Percentiles rank a stretch among this genome's conserved stretches.
Conservation (phyloP, 2,113 vertebrate genomes). For the Climacteris rufus region DNA sequence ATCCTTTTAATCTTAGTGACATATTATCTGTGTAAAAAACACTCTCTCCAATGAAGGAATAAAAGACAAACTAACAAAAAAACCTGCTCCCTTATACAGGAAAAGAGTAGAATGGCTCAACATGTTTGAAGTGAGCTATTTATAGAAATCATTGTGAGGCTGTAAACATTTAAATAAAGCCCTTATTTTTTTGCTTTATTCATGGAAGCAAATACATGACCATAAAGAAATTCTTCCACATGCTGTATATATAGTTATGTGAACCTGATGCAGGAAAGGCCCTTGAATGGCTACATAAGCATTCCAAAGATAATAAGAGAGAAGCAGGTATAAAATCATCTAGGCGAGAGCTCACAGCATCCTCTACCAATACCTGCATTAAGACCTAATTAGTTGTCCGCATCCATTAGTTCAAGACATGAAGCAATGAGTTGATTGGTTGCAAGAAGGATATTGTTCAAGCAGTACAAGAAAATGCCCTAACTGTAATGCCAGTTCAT, state of each 20-base stretch:
- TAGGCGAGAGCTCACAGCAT: neutral
- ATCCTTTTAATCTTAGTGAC: neutral
- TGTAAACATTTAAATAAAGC: neutral
- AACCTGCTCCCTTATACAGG: neutral
- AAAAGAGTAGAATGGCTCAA: neutral
- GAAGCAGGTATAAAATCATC: neutral
- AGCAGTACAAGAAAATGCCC: neutral
- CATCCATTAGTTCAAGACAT: neutral
- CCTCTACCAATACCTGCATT: neutral
- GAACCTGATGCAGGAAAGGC: neutral
- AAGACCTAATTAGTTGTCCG: fast-evolving
- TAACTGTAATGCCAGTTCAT: neutral
- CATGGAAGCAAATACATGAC: neutral
- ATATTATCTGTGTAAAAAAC: neutral
- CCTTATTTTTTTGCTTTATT: neutral
- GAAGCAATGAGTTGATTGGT: neutral
- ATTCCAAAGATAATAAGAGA: neutral
- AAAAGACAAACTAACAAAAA: neutral
- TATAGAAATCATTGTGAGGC: neutral
- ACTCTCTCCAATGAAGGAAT: neutral
- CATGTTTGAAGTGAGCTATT: neutral
- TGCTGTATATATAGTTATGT: neutral
- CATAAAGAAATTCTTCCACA: neutral
- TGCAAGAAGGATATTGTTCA: neutral
- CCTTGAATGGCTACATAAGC: neutral